Conservation (phyloP, 2,888 invertebrate genomes). For the Archips xylosteana region DNA sequence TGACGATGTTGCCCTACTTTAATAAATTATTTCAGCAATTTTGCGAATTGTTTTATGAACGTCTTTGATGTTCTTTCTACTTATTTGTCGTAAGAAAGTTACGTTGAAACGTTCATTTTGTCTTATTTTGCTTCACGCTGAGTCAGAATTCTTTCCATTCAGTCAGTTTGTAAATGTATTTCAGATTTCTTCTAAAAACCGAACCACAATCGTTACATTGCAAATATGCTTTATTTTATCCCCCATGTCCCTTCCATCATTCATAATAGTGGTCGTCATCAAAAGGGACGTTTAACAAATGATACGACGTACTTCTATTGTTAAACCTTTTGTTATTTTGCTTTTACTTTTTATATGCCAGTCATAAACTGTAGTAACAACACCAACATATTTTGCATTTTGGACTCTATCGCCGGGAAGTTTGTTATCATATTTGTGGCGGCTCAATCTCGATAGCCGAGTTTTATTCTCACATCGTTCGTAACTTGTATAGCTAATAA, state of each 20-base stretch:
- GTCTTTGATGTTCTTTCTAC: conserved; percentile 48
- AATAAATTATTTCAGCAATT: conserved; percentile 74
- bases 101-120: neutral
- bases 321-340: conserved; percentile 81
- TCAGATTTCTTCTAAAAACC: conserved; percentile 18
- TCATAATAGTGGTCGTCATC: conserved; percentile 83
- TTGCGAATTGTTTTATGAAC: conserved; percentile 72
- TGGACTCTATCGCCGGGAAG: conserved; percentile 41
- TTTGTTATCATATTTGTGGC: conserved; percentile 45
- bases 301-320: conserved; percentile 82
- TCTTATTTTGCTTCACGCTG: neutral
- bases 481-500: conserved; percentile 78
- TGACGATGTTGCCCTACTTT: conserved; percentile 71
- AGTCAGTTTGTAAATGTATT: neutral
- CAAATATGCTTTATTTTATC: conserved; percentile 63
- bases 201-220: conserved; percentile 47
- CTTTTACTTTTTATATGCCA: conserved; percentile 61
- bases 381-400: conserved; percentile 42
- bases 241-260: conserved; percentile 72
- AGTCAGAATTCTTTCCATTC: neutral
- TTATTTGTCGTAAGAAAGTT: conserved; percentile 38
- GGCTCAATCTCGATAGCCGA: conserved; percentile 42
- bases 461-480: conserved; percentile 68
- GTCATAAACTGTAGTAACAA: conserved; percentile 56
- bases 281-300: conserved; percentile 85